Conservation (phyloP, 2,113 vertebrate genomes). For the Nematolebias whitei region DNA sequence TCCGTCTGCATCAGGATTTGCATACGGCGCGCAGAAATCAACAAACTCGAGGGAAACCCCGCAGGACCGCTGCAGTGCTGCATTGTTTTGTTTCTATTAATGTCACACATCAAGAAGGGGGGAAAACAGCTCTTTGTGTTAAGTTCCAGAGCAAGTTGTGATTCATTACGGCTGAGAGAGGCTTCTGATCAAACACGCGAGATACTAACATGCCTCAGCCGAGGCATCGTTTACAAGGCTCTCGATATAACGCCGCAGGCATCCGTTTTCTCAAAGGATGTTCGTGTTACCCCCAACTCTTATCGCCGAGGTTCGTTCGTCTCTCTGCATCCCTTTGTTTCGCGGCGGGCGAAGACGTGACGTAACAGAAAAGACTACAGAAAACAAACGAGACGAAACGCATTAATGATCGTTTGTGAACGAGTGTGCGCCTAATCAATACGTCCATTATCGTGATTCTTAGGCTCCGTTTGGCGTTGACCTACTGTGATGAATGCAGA, state of each 20-base stretch:
- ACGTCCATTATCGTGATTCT: constrained; percentile 37
- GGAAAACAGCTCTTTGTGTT: constrained; percentile 20
- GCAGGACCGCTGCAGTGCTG: constrained; percentile 17
- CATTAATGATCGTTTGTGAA: background rate
- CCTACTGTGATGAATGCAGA: constrained; percentile 45
- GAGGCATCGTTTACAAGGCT: constrained; percentile 6
- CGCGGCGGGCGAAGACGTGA: background rate
- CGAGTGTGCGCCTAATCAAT: constrained; percentile 34
- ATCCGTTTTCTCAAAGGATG: constrained; percentile 9
- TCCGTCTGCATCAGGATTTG: constrained; percentile 41
- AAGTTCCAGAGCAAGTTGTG: constrained; percentile 34
- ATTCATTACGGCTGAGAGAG: constrained; percentile 30
- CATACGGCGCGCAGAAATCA: constrained; percentile 35
- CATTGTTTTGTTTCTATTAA: constrained; percentile 36
- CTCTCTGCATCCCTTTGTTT: background rate
- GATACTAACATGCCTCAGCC: constrained; percentile 17
- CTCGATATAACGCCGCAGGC: background rate
- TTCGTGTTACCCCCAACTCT: background rate
- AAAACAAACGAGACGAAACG: background rate
- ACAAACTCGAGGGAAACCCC: constrained; percentile 35
- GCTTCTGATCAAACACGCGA: constrained; percentile 24
- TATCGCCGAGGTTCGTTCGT: background rate
- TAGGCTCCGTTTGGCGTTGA: constrained; percentile 33
- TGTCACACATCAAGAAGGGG: background rate
- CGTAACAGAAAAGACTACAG: background rate